Conservation (phyloP, 2,113 vertebrate genomes). For the Gasterosteus nipponicus region DNA sequence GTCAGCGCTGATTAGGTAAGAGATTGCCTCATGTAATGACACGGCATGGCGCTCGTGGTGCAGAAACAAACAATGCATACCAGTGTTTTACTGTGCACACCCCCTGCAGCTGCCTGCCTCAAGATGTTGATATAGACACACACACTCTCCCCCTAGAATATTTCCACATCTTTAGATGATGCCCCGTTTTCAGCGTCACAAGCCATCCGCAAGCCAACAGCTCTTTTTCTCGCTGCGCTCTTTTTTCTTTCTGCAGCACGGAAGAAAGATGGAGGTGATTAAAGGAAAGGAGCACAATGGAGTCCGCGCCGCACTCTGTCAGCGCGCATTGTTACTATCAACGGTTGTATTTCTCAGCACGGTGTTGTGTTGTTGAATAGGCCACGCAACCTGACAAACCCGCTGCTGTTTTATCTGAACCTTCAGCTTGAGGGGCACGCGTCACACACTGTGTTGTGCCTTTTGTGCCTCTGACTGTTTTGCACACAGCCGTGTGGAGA, state of each 20-base stretch:
- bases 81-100: constrained; percentile 72
- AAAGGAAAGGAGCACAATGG: constrained; percentile 59
- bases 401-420: constrained; percentile 39
- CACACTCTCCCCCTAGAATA: constrained; percentile 42
- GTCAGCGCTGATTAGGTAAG: constrained; percentile 81
- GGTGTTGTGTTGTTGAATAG: constrained; percentile 36
- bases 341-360: constrained; percentile 41
- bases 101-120: constrained; percentile 67
- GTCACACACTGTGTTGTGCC: constrained; percentile 6
- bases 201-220: constrained; percentile 35
- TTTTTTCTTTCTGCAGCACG: constrained; percentile 31
- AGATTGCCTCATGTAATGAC: constrained; percentile 82
- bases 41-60: constrained; percentile 75
- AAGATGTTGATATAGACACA: constrained; percentile 67
- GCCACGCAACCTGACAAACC: constrained; percentile 31
- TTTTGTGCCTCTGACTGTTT: background rate
- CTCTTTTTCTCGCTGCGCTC: constrained; percentile 23
- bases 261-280: constrained; percentile 72
- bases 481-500: background rate
- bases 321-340: constrained; percentile 49
- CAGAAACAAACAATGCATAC: constrained; percentile 79
- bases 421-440: background rate
- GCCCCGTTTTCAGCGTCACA: constrained; percentile 3
- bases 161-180: constrained; percentile 56
- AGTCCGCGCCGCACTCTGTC: constrained; percentile 50